Conservation (phyloP, 1,140 invertebrate genomes). For the Drosophila kanapiae region DNA sequence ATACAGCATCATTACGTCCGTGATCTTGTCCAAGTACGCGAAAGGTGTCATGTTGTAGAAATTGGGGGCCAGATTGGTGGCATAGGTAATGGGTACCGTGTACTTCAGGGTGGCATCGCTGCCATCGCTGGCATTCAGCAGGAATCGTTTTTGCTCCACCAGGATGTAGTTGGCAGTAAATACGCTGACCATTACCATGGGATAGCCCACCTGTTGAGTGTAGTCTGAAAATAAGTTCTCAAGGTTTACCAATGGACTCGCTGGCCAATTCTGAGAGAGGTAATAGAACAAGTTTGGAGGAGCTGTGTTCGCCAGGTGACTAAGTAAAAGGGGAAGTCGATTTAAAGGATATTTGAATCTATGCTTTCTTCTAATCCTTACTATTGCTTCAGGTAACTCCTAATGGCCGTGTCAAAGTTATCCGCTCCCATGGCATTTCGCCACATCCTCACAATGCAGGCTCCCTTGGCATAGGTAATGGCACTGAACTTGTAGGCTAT, state of each 20-base stretch:
- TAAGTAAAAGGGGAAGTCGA: background rate
- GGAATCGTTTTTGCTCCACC: constrained; percentile 86
- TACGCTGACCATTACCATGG: constrained; percentile 89
- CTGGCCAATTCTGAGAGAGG: constrained; percentile 52
- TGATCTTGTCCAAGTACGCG: constrained; percentile 84
- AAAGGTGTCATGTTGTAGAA: constrained; percentile 87
- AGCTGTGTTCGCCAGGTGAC: constrained; percentile 47
- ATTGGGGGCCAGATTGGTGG: constrained; percentile 84
- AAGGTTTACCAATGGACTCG: constrained; percentile 30
- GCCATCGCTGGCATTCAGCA: constrained; percentile 82
- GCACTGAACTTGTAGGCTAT: constrained; percentile 87
- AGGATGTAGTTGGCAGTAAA: background rate
- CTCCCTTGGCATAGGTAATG: constrained; percentile 89
- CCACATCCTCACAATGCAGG: constrained; percentile 91
- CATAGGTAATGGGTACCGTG: constrained; percentile 89
- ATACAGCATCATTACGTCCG: constrained; percentile 57
- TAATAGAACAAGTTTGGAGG: constrained; percentile 56
- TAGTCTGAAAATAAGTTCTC: constrained; percentile 88
- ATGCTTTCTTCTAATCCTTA: constrained; percentile 46
- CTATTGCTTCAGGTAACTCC: constrained; percentile 87
- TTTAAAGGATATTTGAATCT: background rate
- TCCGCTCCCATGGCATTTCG: constrained; percentile 88
- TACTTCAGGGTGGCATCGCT: constrained; percentile 84
- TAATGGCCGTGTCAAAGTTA: constrained; percentile 88
- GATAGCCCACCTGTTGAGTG: constrained; percentile 96